Evolutionary conservation across 2,797 vertebrate genomes (phyloP).

Genomic region (Epinephelus awoara): DNA sequence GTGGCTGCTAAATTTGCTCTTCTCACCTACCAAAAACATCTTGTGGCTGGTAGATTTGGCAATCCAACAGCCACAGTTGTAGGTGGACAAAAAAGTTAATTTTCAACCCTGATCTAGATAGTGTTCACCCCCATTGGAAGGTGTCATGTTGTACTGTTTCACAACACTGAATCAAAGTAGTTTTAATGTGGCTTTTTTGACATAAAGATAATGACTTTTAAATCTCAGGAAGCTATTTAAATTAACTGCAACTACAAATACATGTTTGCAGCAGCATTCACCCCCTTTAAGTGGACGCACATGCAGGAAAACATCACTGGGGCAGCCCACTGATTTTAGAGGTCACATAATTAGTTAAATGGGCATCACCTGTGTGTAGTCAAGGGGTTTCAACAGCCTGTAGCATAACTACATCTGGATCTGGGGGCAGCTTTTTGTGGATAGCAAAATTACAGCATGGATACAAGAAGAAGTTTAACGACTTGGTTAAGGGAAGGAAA

Average conservation of each 20-base stretch:
- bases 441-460: background rate
- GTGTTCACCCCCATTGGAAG: too few species aligned
- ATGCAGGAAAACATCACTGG: background rate
- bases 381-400: background rate
- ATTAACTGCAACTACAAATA: background rate
- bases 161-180: background rate
- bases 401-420: background rate
- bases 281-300: background rate
- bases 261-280: background rate
- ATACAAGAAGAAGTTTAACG: background rate
- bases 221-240: background rate
- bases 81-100: too few species aligned
- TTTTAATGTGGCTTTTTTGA: background rate
- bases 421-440: background rate
- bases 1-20: too few species aligned
- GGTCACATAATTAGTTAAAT: background rate
- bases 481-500: background rate
- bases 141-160: too few species aligned
- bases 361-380: background rate
- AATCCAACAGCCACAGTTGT: too few species aligned
- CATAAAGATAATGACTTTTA: background rate
- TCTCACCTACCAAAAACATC: too few species aligned
- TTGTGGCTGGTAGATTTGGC: too few species aligned
- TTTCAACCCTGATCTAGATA: too few species aligned
- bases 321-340: background rate